Evolutionary conservation across 2,888 invertebrate genomes (phyloP).

Genomic region (Lasioglossum morio): DNA sequence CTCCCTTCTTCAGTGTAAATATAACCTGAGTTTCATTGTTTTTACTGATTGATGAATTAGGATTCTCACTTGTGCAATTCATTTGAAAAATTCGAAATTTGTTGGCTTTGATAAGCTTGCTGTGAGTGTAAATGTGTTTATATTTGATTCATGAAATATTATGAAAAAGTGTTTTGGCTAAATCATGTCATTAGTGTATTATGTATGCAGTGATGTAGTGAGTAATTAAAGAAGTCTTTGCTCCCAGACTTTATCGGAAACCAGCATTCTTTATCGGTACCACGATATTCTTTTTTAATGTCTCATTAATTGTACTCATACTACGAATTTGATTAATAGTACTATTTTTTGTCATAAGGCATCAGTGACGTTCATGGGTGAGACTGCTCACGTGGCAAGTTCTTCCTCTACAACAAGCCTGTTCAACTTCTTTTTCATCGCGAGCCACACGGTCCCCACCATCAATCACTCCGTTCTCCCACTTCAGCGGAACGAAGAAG

Average conservation of each 20-base stretch:
- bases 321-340: neutral
- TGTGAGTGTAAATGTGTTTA: neutral
- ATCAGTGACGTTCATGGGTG: neutral
- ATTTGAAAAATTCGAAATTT: neutral
- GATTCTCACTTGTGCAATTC: neutral
- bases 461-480: no score
- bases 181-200: neutral
- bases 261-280: neutral
- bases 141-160: neutral
- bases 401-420: neutral
- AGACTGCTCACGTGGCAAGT: slow-evolving; percentile 5
- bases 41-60: neutral
- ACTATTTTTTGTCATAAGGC: neutral
- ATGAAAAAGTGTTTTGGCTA: neutral
- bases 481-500: no score
- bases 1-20: neutral
- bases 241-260: neutral
- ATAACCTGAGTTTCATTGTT: neutral
- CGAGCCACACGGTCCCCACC: no score
- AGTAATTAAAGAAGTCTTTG: neutral
- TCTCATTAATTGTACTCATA: neutral
- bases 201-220: neutral
- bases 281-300: neutral
- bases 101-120: neutral
- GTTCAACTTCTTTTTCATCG: no score